Evolutionary conservation across 2,797 vertebrate species (phyloP).

Genomic region (Petrocephalus schoutedeni): DNA sequence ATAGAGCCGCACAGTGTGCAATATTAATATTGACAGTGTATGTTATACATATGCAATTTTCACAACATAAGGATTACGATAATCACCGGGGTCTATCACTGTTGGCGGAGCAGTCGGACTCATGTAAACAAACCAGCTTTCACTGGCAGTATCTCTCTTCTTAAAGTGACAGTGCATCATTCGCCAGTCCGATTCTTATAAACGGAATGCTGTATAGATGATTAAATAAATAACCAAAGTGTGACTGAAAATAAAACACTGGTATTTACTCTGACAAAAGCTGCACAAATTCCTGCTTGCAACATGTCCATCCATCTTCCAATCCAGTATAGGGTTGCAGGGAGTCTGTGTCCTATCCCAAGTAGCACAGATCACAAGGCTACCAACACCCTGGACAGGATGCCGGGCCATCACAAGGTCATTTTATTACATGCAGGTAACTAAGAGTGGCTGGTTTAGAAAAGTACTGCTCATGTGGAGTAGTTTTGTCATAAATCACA

Average conservation of each 20-base stretch:
- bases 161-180: neutral
- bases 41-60: neutral
- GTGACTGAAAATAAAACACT: neutral
- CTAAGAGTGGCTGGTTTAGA: neutral
- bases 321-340: neutral
- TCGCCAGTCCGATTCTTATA: neutral
- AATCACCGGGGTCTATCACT: neutral
- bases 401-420: conserved; percentile 30
- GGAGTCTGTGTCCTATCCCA: neutral
- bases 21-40: neutral
- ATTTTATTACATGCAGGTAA: conserved; percentile 34
- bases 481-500: neutral
- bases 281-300: neutral
- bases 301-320: neutral
- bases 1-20: neutral
- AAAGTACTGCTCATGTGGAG: neutral
- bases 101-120: neutral
- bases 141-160: neutral
- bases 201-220: neutral
- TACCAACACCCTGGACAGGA: neutral
- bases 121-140: neutral
- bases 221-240: neutral
- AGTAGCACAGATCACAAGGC: neutral
- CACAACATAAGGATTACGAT: neutral
- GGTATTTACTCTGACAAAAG: neutral